phyloP scores from a whole-genome alignment of 2,888 invertebrate genomes.

The Dynastes hyllus region DNA sequence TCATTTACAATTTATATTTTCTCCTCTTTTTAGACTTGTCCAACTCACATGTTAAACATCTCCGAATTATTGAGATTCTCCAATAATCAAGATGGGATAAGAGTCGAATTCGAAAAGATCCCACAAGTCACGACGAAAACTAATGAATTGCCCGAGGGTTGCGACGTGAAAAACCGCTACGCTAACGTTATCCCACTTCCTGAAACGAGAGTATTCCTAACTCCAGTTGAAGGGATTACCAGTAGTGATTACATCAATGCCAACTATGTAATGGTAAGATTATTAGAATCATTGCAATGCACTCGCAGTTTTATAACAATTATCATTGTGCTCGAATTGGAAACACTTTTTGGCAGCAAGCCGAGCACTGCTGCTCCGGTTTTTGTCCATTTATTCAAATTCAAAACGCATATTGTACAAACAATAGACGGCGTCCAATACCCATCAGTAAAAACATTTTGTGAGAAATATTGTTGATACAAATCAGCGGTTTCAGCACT shows the following conservation, averaged over 20 bases:
- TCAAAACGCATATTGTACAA: too few species aligned
- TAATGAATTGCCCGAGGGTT: conserved; percentile 89
- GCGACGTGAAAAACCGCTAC: conserved; percentile 93
- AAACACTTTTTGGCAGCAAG: too few species aligned
- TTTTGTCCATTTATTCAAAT: too few species aligned
- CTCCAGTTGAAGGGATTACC: conserved; percentile 81
- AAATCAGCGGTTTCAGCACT: too few species aligned
- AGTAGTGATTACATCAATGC: conserved; percentile 95
- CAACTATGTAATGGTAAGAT: conserved; percentile 89
- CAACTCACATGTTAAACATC: conserved; percentile 85
- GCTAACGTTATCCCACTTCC: conserved; percentile 96
- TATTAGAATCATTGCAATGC: background rate
- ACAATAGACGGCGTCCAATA: too few species aligned
- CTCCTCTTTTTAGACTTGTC: conserved; percentile 73
- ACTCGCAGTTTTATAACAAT: too few species aligned
- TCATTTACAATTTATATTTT: too few species aligned
- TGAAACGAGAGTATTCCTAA: conserved; percentile 89
- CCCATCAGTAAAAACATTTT: too few species aligned
- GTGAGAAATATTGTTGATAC: too few species aligned
- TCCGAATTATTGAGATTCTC: conserved; percentile 85
- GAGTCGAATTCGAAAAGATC: conserved; percentile 87
- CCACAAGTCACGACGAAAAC: conserved; percentile 85
- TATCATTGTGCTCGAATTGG: too few species aligned
- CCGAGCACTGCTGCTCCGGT: too few species aligned
- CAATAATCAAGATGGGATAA: conserved; percentile 80